Evolutionary conservation across 1,140 invertebrate genomes (phyloP).

Genomic region (Orius insidiosus): DNA sequence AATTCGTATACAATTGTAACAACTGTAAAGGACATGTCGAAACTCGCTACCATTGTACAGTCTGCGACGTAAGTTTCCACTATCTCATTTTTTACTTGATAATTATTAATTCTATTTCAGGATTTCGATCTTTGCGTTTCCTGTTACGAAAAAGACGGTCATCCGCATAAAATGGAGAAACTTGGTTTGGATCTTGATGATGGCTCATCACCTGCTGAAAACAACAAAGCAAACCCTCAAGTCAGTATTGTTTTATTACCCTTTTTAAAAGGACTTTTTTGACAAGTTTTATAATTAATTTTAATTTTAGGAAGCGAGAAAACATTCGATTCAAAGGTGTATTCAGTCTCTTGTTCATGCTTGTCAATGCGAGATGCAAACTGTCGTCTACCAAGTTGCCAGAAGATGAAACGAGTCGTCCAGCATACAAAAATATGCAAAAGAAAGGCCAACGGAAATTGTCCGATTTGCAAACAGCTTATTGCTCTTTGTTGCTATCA

Average conservation of each 20-base stretch:
- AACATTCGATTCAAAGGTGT: slow-evolving; percentile 88
- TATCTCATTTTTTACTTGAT: not conserved
- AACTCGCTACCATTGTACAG: slow-evolving; percentile 90
- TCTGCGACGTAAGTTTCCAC: slow-evolving; percentile 67
- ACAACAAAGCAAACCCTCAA: slow-evolving; percentile 70
- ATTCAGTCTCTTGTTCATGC: slow-evolving; percentile 96
- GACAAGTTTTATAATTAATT: not conserved
- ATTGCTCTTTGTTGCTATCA: slow-evolving; percentile 97
- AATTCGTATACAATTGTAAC: slow-evolving; percentile 96
- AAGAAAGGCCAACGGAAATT: slow-evolving; percentile 86
- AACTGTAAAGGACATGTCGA: slow-evolving; percentile 90
- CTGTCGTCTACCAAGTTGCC: slow-evolving; percentile 86
- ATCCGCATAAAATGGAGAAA: slow-evolving; percentile 95
- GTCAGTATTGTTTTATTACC: slow-evolving; percentile 19
- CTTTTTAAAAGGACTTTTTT: not conserved
- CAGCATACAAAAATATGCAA: slow-evolving; percentile 93
- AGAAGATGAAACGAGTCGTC: slow-evolving; percentile 97
- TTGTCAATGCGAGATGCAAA: slow-evolving; percentile 94
- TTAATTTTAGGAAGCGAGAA: slow-evolving; percentile 59
- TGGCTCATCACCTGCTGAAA: slow-evolving; percentile 69
- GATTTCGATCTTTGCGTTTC: slow-evolving; percentile 95
- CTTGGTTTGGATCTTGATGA: slow-evolving; percentile 89
- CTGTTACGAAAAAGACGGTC: slow-evolving; percentile 88
- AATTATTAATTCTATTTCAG: slow-evolving; percentile 25
- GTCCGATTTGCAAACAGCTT: slow-evolving; percentile 96